phyloP scores from a whole-genome alignment of 2,797 vertebrate genomes.

The Clarias laeviceps region DNA sequence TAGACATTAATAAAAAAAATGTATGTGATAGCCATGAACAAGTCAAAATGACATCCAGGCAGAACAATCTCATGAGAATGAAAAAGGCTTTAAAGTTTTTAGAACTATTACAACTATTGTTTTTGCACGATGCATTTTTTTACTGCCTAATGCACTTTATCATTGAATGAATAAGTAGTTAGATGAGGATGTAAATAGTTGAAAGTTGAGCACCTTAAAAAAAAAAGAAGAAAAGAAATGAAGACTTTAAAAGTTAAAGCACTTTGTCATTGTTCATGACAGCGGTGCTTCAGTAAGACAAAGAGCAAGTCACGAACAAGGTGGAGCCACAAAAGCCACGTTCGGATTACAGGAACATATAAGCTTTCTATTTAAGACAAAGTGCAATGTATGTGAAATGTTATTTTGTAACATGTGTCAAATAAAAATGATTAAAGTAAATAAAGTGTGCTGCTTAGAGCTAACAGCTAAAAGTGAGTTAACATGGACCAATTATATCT shows the following conservation, averaged over 20 bases:
- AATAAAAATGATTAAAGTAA: background rate
- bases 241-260: background rate
- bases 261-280: slow-evolving; percentile 1
- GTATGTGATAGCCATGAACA: background rate
- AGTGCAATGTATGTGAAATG: background rate
- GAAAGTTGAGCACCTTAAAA: background rate
- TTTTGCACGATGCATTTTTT: background rate
- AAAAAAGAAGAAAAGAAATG: too few relatives aligned
- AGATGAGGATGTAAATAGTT: background rate
- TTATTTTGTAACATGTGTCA: background rate
- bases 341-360: background rate
- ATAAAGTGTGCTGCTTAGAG: background rate
- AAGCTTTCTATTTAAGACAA: background rate
- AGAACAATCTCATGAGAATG: background rate
- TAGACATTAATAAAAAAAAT: background rate
- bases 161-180: background rate
- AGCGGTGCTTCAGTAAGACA: background rate
- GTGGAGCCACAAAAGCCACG: background rate
- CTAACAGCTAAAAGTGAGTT: background rate
- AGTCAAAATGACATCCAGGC: background rate
- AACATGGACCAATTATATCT: too few relatives aligned
- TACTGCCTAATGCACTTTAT: background rate
- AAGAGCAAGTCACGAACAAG: background rate
- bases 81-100: background rate
- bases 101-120: background rate